phyloP scores from a whole-genome alignment of 2,888 invertebrate genomes.

The Serripes groenlandicus region DNA sequence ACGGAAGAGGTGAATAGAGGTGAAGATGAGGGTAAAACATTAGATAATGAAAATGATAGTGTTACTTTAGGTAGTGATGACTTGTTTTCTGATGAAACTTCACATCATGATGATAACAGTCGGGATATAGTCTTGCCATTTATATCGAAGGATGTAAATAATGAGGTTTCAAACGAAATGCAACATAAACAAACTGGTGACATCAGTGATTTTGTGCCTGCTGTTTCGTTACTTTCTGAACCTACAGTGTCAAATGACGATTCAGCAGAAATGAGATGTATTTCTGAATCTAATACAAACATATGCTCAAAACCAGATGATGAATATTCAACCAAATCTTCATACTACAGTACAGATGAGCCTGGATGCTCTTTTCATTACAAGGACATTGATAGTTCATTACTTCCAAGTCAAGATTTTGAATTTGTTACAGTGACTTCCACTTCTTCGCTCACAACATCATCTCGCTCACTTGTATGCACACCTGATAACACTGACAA shows the following conservation, averaged over 20 bases:
- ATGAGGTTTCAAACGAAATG: too few species aligned
- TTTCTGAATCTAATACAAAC: too few species aligned
- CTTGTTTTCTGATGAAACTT: conserved; percentile 31
- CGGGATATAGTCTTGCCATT: too few species aligned
- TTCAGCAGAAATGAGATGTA: too few species aligned
- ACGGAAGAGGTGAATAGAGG: too few species aligned
- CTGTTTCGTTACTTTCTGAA: too few species aligned
- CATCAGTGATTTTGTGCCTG: too few species aligned
- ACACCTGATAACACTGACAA: conserved; percentile 27
- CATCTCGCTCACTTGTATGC: background rate
- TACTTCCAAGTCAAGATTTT: background rate
- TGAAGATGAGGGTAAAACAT: background rate
- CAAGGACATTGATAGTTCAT: background rate
- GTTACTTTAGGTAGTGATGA: conserved; percentile 27
- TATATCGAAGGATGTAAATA: too few species aligned
- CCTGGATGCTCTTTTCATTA: conserved; percentile 42
- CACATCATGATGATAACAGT: too few species aligned
- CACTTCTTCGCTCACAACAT: background rate
- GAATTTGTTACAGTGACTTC: background rate
- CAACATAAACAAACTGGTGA: too few species aligned
- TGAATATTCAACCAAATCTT: background rate
- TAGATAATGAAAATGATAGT: background rate
- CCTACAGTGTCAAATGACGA: too few species aligned
- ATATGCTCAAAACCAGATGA: background rate
- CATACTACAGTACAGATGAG: background rate